A percentile compares a stretch with the other conserved stretches of the same genome.
These are phyloP conservation scores for Diaphora mendica DNA, from an alignment of 2,888 invertebrate species.

Conservation along the genomic window DNA sequence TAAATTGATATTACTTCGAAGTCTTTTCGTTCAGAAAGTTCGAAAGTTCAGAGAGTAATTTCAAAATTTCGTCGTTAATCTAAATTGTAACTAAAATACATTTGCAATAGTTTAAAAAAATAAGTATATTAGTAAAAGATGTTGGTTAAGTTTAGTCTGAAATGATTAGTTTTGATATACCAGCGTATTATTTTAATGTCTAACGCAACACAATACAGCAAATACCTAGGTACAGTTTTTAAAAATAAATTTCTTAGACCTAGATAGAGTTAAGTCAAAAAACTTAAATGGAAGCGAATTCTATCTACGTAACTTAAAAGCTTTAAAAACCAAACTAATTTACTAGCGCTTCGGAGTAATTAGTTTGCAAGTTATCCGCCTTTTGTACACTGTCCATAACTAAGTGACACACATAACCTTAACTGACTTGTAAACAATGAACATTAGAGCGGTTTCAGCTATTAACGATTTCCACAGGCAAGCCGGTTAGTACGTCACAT, in stretches of 20 bases:
- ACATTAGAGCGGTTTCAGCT: slow-evolving; percentile 4
- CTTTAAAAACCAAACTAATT: background rate
- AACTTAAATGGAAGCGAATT: background rate
- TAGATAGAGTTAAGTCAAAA: background rate
- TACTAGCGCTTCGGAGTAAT: background rate
- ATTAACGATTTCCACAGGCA: slow-evolving; percentile 41
- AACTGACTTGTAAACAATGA: background rate
- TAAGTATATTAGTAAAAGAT: background rate
- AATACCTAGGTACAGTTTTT: too few species aligned
- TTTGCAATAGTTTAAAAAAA: background rate
- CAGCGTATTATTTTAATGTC: background rate
- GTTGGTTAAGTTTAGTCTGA: background rate
- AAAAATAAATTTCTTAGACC: too few species aligned
- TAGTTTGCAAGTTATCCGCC: too few species aligned
- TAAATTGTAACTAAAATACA: background rate
- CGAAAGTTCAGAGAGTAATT: too few species aligned
- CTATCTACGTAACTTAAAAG: background rate
- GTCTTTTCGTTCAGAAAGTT: slow-evolving; percentile 14
- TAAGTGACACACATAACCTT: background rate
- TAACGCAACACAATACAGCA: background rate
- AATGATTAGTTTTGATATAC: too few species aligned
- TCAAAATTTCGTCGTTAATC: too few species aligned
- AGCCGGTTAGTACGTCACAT: slow-evolving; percentile 29
- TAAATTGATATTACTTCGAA: slow-evolving; percentile 29
- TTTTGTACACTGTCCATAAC: background rate